Evolutionary conservation across 2,113 vertebrate species (phyloP).

Genomic region (Cephalopholis sonnerati): DNA sequence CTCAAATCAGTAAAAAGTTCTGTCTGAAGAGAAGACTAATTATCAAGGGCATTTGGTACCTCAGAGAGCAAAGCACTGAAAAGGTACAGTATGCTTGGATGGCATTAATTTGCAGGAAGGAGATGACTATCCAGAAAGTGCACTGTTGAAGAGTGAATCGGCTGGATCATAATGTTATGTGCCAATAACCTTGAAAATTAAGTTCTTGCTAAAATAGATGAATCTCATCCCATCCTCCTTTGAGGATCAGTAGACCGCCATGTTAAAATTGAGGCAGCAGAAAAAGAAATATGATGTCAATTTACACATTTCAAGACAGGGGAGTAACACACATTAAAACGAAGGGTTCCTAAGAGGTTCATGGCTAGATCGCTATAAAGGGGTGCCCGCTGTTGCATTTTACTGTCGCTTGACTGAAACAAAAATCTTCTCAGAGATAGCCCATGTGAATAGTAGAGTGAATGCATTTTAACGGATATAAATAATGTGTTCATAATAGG

Average conservation of each 20-base stretch:
- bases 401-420: background rate
- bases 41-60: conserved; percentile 18
- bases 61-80: conserved; percentile 25
- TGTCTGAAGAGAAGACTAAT: conserved; percentile 23
- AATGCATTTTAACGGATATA: too few relatives aligned
- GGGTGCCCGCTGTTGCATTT: background rate
- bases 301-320: conserved; percentile 48
- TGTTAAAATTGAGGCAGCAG: conserved; percentile 22
- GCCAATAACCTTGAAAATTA: conserved; percentile 70
- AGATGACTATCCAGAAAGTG: conserved; percentile 19
- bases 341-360: conserved; percentile 2
- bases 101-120: conserved; percentile 54
- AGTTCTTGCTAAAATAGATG: conserved; percentile 43
- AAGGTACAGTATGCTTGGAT: conserved; percentile 24
- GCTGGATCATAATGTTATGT: conserved; percentile 59
- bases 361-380: background rate
- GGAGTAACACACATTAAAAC: conserved; percentile 9
- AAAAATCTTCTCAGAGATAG: background rate
- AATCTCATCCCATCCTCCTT: conserved; percentile 59
- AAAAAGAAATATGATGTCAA: conserved; percentile 49
- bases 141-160: conserved; percentile 14
- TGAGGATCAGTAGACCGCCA: conserved; percentile 40
- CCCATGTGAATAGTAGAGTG: background rate
- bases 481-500: too few relatives aligned
- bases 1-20: background rate